Percentiles rank a stretch among this genome's conserved stretches.
Evolutionary conservation across 2,888 invertebrate species (phyloP).

Genomic region (Patella pellucida): DNA sequence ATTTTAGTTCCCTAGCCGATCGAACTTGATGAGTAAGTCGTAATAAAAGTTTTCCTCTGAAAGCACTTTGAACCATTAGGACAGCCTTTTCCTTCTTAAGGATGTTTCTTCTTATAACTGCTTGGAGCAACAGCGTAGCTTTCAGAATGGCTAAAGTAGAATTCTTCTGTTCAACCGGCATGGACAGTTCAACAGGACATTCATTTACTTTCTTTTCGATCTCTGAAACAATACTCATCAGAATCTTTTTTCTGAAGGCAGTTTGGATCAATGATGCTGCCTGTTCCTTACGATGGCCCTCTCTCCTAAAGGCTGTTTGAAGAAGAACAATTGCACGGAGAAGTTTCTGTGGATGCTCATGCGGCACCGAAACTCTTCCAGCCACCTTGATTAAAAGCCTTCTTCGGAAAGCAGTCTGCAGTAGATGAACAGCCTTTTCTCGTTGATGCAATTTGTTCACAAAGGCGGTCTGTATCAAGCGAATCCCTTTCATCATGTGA

Average conservation of each 20-base stretch:
- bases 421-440: background rate
- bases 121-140: background rate
- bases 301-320: background rate
- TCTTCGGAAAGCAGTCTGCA: background rate
- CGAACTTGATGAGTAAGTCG: background rate
- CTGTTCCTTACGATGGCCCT: background rate
- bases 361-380: background rate
- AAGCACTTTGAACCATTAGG: constrained; percentile 5
- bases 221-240: background rate
- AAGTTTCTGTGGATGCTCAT: background rate
- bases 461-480: background rate
- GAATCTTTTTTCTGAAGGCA: background rate
- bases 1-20: background rate
- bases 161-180: background rate
- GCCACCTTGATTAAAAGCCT: background rate
- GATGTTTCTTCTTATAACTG: background rate
- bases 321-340: background rate
- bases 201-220: background rate
- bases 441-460: background rate
- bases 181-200: no score
- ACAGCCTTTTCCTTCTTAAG: background rate
- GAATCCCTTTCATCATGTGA: background rate
- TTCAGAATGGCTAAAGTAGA: background rate
- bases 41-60: background rate
- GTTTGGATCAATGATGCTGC: constrained; percentile 2